Conservation (phyloP, 2,797 vertebrate species). For the Lemur catta region DNA sequence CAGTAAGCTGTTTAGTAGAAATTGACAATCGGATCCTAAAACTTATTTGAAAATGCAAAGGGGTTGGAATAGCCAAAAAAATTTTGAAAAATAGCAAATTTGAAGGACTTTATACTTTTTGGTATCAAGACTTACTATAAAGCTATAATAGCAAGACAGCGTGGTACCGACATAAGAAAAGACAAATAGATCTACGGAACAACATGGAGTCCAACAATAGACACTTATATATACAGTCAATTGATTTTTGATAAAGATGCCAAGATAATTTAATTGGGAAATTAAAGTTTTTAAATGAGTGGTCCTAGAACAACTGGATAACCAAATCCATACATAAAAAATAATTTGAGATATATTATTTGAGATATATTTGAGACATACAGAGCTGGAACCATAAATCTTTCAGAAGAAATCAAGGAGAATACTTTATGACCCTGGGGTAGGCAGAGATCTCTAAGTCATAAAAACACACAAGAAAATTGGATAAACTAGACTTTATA, state of each 20-base stretch:
- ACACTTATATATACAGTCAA: neutral
- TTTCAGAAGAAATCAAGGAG: neutral
- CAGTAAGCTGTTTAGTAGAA: neutral
- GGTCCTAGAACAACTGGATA: neutral
- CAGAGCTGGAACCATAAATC: neutral
- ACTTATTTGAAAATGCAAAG: neutral
- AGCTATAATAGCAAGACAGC: neutral
- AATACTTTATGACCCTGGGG: neutral
- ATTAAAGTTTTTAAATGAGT: neutral
- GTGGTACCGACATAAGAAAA: neutral
- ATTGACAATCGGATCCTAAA: neutral
- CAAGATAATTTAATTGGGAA: neutral
- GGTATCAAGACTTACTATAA: neutral
- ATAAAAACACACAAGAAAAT: neutral
- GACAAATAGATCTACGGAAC: neutral
- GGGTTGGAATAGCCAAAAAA: neutral
- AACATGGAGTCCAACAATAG: neutral
- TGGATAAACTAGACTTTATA: neutral
- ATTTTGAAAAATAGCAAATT: neutral
- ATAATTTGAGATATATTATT: neutral
- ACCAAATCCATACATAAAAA: neutral
- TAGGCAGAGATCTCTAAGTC: neutral
- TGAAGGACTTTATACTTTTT: neutral
- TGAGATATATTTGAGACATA: neutral
- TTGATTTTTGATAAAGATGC: neutral